phyloP scores from a whole-genome alignment of 2,888 invertebrate species.

The Coelinius sp. region DNA sequence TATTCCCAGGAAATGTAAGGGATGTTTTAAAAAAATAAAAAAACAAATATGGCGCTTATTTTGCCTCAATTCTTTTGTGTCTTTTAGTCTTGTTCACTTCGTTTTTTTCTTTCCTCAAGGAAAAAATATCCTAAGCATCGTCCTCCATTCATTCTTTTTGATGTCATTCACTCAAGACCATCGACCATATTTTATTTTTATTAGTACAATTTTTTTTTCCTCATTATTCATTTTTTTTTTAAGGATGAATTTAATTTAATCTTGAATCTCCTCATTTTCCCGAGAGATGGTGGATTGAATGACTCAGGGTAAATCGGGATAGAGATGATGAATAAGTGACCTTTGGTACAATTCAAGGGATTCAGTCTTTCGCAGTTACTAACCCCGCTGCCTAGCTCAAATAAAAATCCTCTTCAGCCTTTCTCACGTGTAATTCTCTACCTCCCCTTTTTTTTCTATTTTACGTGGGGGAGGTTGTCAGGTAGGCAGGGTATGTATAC shows the following conservation, averaged over 20 bases:
- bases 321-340: neutral
- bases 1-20: constrained; percentile 12
- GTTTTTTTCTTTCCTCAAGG: neutral
- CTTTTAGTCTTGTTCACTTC: neutral
- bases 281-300: constrained; percentile 29
- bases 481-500: neutral
- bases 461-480: neutral
- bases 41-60: neutral
- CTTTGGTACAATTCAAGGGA: constrained; percentile 3
- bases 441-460: neutral
- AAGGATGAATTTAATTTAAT: constrained; percentile 34
- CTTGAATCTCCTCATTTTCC: constrained; percentile 26
- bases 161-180: neutral
- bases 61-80: neutral
- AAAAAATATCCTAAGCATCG: neutral
- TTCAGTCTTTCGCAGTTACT: neutral
- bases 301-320: constrained; percentile 2
- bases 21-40: neutral
- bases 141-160: neutral
- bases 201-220: neutral
- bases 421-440: neutral
- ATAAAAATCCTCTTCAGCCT: constrained; percentile 1
- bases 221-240: neutral
- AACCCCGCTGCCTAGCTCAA: neutral
- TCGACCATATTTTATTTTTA: neutral